A percentile compares a stretch with the other conserved stretches of the same genome.
Evolutionary conservation across 1,140 invertebrate genomes (phyloP).

Genomic region (Platorchestia sp.): DNA sequence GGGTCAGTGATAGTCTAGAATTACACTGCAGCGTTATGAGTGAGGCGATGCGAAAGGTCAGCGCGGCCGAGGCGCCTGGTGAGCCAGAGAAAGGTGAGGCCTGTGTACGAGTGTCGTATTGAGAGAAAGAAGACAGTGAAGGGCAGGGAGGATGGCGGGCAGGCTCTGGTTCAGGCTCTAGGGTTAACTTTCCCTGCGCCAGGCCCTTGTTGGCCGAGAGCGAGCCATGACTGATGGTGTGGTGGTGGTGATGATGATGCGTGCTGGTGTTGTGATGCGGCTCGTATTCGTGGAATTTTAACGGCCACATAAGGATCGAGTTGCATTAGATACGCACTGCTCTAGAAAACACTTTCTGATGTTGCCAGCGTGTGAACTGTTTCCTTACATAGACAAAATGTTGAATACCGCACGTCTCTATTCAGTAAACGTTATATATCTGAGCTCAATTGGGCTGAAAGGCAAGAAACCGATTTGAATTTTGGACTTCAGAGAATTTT

Average conservation of each 20-base stretch:
- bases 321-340: background rate
- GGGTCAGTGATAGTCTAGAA: background rate
- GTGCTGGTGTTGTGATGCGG: background rate
- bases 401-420: background rate
- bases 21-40: background rate
- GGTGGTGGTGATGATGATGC: background rate
- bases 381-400: background rate
- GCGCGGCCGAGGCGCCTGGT: background rate
- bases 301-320: background rate
- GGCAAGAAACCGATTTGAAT: no score
- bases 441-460: background rate
- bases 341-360: background rate
- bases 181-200: background rate
- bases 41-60: background rate
- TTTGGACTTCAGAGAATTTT: no score
- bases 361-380: background rate
- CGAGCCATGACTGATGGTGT: background rate
- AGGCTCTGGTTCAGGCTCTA: background rate
- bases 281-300: no score
- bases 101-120: background rate
- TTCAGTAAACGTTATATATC: background rate
- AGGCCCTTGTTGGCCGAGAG: background rate
- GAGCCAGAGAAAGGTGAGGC: background rate
- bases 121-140: conserved; percentile 7
- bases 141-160: background rate